These are phyloP conservation scores for Prionailurus bengalensis DNA, from an alignment of 2,113 vertebrate genomes.

Conservation along the genomic window DNA sequence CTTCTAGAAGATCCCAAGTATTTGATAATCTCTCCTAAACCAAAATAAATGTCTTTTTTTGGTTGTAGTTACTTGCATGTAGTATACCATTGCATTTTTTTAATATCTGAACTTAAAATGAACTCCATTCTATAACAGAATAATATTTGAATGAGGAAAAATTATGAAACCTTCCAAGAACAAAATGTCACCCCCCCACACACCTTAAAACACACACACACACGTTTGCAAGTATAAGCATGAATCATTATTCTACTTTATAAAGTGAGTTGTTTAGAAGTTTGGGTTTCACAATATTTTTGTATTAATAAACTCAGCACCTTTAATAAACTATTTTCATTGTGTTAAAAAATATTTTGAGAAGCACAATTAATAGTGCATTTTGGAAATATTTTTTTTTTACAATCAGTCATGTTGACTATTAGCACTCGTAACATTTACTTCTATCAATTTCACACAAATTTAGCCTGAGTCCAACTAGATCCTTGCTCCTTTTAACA, in stretches of 20 bases:
- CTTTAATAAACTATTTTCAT: not conserved
- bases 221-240: not conserved
- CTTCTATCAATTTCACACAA: not conserved
- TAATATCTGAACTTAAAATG: not conserved
- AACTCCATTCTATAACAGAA: slow-evolving; percentile 28
- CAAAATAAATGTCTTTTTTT: slow-evolving; percentile 34
- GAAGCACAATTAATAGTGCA: not conserved
- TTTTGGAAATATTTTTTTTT: slow-evolving; percentile 21
- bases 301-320: not conserved
- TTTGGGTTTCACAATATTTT: not conserved
- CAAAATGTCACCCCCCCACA: not conserved
- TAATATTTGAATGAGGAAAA: slow-evolving; percentile 65
- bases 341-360: not conserved
- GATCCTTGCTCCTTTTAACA: slow-evolving; percentile 10
- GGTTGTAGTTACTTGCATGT: not conserved
- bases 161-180: slow-evolving; percentile 31
- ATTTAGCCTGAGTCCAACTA: slow-evolving; percentile 28
- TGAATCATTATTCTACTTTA: not conserved
- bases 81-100: not conserved
- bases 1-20: not conserved
- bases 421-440: not conserved
- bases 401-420: not conserved
- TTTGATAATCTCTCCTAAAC: not conserved
- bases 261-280: not conserved
- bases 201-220: not conserved